Percentiles rank a stretch among this genome's conserved stretches.
phyloP scores from a whole-genome alignment of 2,888 invertebrate genomes.

The Andrena bucephala region DNA sequence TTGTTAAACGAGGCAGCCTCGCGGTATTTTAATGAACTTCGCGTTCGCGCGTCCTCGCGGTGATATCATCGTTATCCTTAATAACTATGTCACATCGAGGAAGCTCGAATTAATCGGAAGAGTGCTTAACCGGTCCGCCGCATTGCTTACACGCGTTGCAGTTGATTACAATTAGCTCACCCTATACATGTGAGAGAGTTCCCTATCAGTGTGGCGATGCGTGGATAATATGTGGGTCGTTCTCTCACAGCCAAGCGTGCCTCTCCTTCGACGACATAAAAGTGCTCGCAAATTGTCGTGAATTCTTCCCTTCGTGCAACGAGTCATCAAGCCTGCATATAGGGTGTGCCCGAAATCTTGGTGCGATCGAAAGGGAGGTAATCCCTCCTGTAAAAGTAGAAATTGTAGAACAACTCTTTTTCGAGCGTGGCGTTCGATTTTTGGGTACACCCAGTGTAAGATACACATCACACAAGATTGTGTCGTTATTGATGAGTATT shows the following conservation, averaged over 20 bases:
- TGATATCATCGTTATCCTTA: constrained; percentile 4
- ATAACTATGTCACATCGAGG: constrained; percentile 46
- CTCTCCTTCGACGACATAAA: constrained; percentile 10
- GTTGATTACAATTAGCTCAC: constrained; percentile 57
- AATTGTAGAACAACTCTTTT: no score
- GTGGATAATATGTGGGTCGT: constrained; percentile 62
- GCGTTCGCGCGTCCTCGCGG: neutral
- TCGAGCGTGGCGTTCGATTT: no score
- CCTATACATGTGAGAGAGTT: constrained; percentile 53
- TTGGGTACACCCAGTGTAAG: no score
- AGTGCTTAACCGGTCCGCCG: constrained; percentile 15
- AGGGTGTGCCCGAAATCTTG: no score
- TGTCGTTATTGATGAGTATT: neutral
- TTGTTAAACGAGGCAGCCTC: no score
- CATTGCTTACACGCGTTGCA: constrained; percentile 27
- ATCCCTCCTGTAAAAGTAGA: no score
- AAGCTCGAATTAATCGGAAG: constrained; percentile 47
- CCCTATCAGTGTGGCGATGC: constrained; percentile 49
- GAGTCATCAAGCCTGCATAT: no score
- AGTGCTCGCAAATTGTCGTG: constrained; percentile 14
- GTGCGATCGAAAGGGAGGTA: no score
- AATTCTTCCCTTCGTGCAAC: no score
- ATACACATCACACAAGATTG: neutral
- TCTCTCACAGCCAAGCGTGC: constrained; percentile 6
- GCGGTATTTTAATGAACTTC: no score